Percentiles rank a stretch among this genome's conserved stretches.
Conservation (phyloP, 2,113 vertebrate species). For the Rostratula benghalensis region DNA sequence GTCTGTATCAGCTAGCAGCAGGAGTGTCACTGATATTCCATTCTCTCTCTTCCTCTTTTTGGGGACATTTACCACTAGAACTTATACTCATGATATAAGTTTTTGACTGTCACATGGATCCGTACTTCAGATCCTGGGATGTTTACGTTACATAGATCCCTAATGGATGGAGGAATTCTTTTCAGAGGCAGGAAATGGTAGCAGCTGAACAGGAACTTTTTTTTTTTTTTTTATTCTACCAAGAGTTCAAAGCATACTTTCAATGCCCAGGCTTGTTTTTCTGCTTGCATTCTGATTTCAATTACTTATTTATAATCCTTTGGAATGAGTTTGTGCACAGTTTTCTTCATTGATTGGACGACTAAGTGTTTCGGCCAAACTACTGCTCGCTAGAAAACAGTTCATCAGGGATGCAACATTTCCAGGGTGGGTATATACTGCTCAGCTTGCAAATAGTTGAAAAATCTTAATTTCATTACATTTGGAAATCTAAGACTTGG, state of each 20-base stretch:
- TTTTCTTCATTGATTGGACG: constrained; percentile 8
- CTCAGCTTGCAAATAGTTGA: neutral
- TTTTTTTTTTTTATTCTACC: neutral
- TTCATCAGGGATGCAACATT: neutral
- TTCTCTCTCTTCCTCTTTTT: neutral
- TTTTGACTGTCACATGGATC: neutral
- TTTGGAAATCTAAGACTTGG: neutral
- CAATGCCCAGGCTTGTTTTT: neutral
- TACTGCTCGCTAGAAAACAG: neutral
- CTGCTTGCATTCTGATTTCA: neutral
- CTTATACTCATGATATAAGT: neutral
- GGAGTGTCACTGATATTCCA: neutral
- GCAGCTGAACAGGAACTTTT: neutral
- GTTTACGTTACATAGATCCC: neutral
- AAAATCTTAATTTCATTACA: neutral
- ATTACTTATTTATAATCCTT: neutral
- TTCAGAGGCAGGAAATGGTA: neutral
- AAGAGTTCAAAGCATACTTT: neutral
- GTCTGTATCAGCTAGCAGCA: neutral
- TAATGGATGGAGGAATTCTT: neutral
- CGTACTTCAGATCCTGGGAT: neutral
- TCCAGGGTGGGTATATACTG: neutral
- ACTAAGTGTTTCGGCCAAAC: neutral
- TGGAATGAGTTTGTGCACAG: neutral
- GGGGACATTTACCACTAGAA: neutral